Conservation (phyloP, 2,888 invertebrate species). For the Hyposoter dolosus region DNA sequence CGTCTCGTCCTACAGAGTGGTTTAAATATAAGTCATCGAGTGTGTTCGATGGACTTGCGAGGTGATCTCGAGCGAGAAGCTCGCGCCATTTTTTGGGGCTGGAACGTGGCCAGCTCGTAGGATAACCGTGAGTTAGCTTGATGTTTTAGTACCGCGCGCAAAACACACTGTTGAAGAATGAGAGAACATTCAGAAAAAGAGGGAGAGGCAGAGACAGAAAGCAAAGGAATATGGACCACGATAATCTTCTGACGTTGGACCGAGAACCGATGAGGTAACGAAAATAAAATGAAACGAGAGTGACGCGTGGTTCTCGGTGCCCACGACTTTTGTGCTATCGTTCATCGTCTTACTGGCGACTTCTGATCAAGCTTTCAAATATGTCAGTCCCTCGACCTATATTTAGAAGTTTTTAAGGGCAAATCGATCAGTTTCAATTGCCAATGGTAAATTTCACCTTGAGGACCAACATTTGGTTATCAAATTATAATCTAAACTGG, state of each 20-base stretch:
- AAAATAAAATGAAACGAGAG: conserved; percentile 76
- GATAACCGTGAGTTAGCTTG: conserved; percentile 57
- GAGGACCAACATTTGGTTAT: not conserved
- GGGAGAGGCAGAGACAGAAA: conserved; percentile 21
- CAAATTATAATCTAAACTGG: not conserved
- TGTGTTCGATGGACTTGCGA: conserved; percentile 78
- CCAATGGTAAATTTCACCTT: not conserved
- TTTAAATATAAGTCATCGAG: conserved; percentile 80
- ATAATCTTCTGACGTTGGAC: conserved; percentile 77
- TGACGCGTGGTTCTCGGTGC: conserved; percentile 59
- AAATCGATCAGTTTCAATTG: conserved; percentile 15
- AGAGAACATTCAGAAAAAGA: not conserved
- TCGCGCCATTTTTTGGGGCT: conserved; percentile 71
- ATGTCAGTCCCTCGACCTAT: conserved; percentile 29
- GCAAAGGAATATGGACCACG: conserved; percentile 66
- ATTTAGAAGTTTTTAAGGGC: conserved; percentile 37
- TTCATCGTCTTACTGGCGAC: conserved; percentile 40
- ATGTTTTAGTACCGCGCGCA: conserved; percentile 70
- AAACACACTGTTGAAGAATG: conserved; percentile 54
- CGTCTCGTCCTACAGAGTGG: conserved; percentile 46
- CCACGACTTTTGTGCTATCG: conserved; percentile 51
- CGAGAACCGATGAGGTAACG: conserved; percentile 78
- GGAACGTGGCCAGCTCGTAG: conserved; percentile 63
- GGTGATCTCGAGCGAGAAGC: conserved; percentile 60
- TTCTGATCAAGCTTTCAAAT: conserved; percentile 16